Evolutionary conservation across 2,797 vertebrate species (phyloP).

Genomic region (Scarus forsteni): DNA sequence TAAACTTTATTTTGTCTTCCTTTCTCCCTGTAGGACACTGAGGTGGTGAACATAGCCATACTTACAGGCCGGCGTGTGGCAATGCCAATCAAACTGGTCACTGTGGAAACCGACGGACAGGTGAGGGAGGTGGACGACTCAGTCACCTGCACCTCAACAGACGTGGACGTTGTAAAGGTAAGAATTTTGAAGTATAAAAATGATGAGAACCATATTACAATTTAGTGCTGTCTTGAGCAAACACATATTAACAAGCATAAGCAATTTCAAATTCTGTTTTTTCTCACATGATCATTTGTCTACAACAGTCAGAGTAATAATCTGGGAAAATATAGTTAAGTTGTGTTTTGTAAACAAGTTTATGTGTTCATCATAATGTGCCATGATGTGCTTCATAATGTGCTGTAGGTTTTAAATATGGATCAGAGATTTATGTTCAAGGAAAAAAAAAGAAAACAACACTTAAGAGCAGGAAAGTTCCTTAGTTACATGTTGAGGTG

Average conservation of each 20-base stretch:
- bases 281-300: too few species aligned
- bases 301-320: neutral
- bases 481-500: too few species aligned
- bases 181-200: neutral
- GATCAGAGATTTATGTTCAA: too few species aligned
- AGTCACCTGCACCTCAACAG: conserved; percentile 81
- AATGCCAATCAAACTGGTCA: conserved; percentile 83
- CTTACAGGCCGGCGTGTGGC: conserved; percentile 80
- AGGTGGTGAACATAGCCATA: conserved; percentile 86
- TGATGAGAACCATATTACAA: too few species aligned
- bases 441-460: too few species aligned
- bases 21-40: conserved; percentile 75
- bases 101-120: conserved; percentile 83
- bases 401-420: too few species aligned
- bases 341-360: neutral
- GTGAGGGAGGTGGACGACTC: conserved; percentile 83
- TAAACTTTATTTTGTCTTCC: neutral
- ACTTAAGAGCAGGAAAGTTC: too few species aligned
- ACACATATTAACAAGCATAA: neutral
- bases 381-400: neutral
- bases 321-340: neutral
- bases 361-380: neutral
- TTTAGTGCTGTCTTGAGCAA: neutral
- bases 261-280: neutral
- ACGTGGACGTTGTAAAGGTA: conserved; percentile 85